Evolutionary conservation across 2,888 invertebrate species (phyloP).

Genomic region (Brachynemurus nebulosus): DNA sequence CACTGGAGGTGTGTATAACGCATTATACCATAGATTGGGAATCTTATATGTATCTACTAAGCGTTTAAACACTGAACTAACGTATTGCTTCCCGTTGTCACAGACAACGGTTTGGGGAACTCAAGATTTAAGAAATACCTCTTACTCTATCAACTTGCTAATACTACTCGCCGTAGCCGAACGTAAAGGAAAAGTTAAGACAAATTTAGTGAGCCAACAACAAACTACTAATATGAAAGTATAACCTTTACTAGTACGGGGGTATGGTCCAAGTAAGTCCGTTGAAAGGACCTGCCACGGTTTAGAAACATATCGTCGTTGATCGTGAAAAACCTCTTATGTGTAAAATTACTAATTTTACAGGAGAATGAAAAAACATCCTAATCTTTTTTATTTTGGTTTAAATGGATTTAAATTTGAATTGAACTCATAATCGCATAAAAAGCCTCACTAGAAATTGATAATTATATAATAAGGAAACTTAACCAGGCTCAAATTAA

Average conservation of each 20-base stretch:
- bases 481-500: no score
- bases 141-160: background rate
- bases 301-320: background rate
- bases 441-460: no score
- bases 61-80: background rate
- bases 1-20: background rate
- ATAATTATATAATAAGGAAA: no score
- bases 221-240: background rate
- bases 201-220: background rate
- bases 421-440: no score
- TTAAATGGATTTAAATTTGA: no score
- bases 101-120: background rate
- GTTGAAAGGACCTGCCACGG: background rate
- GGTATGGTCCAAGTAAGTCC: background rate
- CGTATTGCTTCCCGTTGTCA: background rate
- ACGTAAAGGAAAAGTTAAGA: background rate
- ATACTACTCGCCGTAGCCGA: background rate
- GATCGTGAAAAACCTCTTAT: no score
- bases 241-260: background rate
- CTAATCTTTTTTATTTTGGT: no score
- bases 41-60: background rate
- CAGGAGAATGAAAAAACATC: no score
- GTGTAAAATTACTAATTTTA: no score
- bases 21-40: no score
- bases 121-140: background rate